Evolutionary conservation across 1,140 invertebrate genomes (phyloP), one percentile per base, ranked within the genome.

Genomic region (Penaeus vannamei): DNA sequence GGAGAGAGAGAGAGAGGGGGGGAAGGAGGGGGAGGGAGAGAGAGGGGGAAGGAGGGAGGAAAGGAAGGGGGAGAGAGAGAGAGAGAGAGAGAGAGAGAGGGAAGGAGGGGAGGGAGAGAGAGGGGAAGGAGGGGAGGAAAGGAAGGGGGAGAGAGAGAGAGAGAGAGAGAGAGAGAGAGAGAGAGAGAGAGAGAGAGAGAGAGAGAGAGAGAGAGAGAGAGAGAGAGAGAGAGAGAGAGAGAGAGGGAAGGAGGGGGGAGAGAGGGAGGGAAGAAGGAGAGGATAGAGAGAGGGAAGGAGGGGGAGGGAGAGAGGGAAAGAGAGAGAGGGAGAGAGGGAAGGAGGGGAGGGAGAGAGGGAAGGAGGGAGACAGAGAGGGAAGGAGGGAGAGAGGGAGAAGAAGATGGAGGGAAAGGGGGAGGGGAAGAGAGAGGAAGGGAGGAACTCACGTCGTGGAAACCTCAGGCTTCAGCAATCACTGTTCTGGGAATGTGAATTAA

Each of bases 1-100:
- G 59, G 46, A 59, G 81, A 83, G 81, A 83, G 46, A 59, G 46
- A 83, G 81, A 83, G 46, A 59, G 29, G 29, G 76, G n/a, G n/a
- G 62, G n/a, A 64, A n/a, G n/a, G n/a, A n/a, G 62, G n/a, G 62
- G n/a, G n/a, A n/a, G n/a, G 62, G n/a, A 19, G 17, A 64, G n/a
- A n/a, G n/a, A 64, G n/a, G 62, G 17, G 17, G 62, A 64, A n/a
- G 32, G 29, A 79, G 29, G 19, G 76, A 79, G n/a, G 76, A 29
- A 36, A 79, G 76, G 17, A 36, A 79, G 29, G 17, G 76, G 29
- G 29, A 19, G 29, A 29, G 76, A 29, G 29, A 79, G 29, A 29
- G 76, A 79, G 29, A 29, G 32, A 29, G 29, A 79, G 62, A 64
- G 62, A 64, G n/a, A n/a, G 62, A n/a, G n/a, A 64, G 17, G 17